phyloP scores from a whole-genome alignment of 2,797 vertebrate genomes.

The Acridotheres tristis region DNA sequence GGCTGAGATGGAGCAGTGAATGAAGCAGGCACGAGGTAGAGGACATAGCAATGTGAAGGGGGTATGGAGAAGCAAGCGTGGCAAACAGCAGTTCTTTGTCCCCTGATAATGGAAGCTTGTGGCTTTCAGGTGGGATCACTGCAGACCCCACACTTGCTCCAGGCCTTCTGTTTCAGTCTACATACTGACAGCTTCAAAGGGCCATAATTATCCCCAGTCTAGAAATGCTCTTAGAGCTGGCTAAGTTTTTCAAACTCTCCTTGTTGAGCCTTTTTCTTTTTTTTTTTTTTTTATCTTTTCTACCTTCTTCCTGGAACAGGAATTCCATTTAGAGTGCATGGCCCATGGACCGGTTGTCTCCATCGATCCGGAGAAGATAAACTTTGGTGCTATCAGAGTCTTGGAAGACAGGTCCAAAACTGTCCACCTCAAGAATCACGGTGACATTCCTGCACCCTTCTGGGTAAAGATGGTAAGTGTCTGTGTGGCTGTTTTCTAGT shows the following conservation, averaged over 20 bases:
- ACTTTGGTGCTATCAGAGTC: conserved; percentile 85
- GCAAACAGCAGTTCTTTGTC: not conserved
- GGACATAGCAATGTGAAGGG: not conserved
- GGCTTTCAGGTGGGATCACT: not conserved
- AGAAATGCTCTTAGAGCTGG: not conserved
- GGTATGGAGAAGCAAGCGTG: not conserved
- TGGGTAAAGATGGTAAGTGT: conserved; percentile 79
- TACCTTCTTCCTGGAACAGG: conserved; percentile 67
- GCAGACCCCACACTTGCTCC: not conserved
- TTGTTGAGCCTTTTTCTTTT: too few relatives aligned
- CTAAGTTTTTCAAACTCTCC: not conserved
- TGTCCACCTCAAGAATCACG: conserved; percentile 83
- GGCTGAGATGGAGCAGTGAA: not conserved
- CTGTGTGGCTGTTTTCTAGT: not conserved
- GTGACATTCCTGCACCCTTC: conserved; percentile 84
- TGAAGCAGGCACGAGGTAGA: not conserved
- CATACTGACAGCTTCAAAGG: not conserved
- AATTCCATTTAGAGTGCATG: conserved; percentile 74
- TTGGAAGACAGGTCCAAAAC: conserved; percentile 75
- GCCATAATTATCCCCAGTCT: not conserved
- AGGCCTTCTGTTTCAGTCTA: not conserved
- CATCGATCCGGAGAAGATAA: conserved; percentile 68
- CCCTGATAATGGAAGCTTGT: not conserved
- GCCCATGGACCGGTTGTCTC: conserved; percentile 86
- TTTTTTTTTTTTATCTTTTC: not conserved